Conservation (phyloP, 2,888 invertebrate genomes). For the Hydrotaea diabolus region DNA sequence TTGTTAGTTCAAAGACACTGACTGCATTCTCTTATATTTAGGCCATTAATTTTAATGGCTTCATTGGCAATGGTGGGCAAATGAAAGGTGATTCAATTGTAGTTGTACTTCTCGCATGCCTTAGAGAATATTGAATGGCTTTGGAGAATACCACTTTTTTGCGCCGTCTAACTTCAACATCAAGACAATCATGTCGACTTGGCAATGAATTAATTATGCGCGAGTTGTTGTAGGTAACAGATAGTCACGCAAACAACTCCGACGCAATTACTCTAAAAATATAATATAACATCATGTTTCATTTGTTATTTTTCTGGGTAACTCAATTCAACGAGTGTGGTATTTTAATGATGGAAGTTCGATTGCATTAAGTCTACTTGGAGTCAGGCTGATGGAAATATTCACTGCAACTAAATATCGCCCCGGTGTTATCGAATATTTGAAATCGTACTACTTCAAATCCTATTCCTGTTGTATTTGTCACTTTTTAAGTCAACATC, state of each 20-base stretch:
- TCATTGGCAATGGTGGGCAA: neutral
- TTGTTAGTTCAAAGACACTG: too few relatives aligned
- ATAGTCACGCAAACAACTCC: neutral
- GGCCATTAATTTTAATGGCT: neutral
- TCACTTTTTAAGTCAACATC: too few relatives aligned
- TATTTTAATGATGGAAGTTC: too few relatives aligned
- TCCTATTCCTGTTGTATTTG: too few relatives aligned
- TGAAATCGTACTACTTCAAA: too few relatives aligned
- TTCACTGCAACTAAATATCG: too few relatives aligned
- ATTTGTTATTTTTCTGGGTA: neutral
- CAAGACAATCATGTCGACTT: slow-evolving; percentile 15
- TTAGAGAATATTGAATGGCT: neutral
- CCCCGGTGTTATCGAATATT: too few relatives aligned
- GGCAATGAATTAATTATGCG: slow-evolving; percentile 14
- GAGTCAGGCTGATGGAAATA: too few relatives aligned
- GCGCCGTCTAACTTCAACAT: slow-evolving; percentile 31
- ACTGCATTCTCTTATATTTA: neutral
- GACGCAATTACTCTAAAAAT: slow-evolving; percentile 37
- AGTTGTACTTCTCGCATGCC: neutral
- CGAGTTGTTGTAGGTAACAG: neutral
- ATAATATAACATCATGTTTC: slow-evolving; percentile 41
- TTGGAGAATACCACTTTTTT: neutral
- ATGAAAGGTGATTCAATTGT: neutral
- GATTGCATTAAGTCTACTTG: too few relatives aligned
- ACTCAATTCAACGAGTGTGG: neutral